Base-by-base conservation (phyloP, 2,888 invertebrate species). In the Mythimna ferrago region DNA sequence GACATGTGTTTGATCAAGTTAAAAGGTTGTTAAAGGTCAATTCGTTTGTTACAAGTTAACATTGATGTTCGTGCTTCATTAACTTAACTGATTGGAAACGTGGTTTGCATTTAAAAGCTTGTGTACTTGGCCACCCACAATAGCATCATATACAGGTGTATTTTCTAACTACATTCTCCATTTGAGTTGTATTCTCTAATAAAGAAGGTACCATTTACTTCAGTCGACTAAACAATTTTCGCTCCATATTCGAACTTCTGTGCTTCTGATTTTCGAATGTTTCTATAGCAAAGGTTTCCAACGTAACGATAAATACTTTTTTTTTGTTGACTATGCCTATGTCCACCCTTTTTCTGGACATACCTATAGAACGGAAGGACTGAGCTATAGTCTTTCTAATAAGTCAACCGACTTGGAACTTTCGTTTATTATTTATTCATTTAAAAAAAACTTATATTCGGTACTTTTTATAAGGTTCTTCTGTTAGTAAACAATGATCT, bases 1-100 rank as follows among this genome's bases (percentile, higher is more conserved):
- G 44, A 73, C 84, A 83, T 78, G 81, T 88, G 86, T 91, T 90
- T 91, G 87, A 92, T 92, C 88, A 89, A 78, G 87, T 85, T 89
- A 86, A 91, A 89, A 92, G 89, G 84, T 67, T 76, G 76, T 76
- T 81, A 80, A 53, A 80, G 73, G 80, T 80, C 81, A 78, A 85
- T 88, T 83, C 80, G 69, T 78, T 82, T 73, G 66, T 71, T 81
- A 83, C 78, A 76, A 73, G 67, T 79, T 75, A 78, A 75, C 67
- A 70, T 73, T 14, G 64, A 70, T 76, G 41, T 67, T 78, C 51
- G 16, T 66, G 35, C 72, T 76, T 82, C 81, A 82, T 85, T 84
- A 83, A 61, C n/a, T 6, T 66, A 62, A 62, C 56, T 56, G 11
- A 10, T 14, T 71, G 41, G 19, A 61, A 65, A 57, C 44, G 16